Base-by-base conservation (phyloP, 30 jellyfish, hydroid and myxozoan genomes). In the Cassiopea andromeda region DNA sequence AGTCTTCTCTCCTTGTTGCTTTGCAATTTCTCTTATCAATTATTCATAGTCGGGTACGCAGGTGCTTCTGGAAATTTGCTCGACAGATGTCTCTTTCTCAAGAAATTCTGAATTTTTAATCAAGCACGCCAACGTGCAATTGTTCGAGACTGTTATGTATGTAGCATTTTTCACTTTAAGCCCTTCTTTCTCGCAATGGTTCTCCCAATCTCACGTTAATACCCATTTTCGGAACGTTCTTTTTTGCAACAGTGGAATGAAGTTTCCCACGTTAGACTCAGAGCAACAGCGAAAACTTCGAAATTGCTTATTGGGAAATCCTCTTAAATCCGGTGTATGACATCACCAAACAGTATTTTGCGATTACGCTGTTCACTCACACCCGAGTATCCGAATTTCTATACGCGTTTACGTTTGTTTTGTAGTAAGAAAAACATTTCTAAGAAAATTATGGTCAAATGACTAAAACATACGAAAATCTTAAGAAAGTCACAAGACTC, bases 31-130 rank as follows among this genome's bases (percentile, higher is more conserved):
- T 38, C 43, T 27, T 16, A 81, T 81, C 66, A 81, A 81, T 81
- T 60, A 81, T 81, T 60, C 10, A 81, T 43, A 48, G 27, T 47
- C 8, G 66, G 45, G 77, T 60, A 60, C 76, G 84, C 91, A 83
- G 91, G 69, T 69, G 91, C n/a, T 69, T 17, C 10, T 4, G 44
- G 43, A 47, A 83, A 69, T 17, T 57, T 59, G 69, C 76, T 75
- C 66, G 82, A 44, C 91, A 83, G 89, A 38, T 81, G 89, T 47
- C 49, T n/a, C 16, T 60, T 49, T 81, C 89, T 19, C 72, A 44
- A 44, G 66, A 5, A 2, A 19, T 81, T 10, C 6, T 81, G 45
- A 81, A 81, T 81, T 14, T 48, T 81, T 81, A 9, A 81, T 17
- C 1, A 16, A 16, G 16, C 14, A 57, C 81, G 69, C 75, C 70